phyloP scores from a whole-genome alignment of 1,140 invertebrate species.

The Euwallacea similis region DNA sequence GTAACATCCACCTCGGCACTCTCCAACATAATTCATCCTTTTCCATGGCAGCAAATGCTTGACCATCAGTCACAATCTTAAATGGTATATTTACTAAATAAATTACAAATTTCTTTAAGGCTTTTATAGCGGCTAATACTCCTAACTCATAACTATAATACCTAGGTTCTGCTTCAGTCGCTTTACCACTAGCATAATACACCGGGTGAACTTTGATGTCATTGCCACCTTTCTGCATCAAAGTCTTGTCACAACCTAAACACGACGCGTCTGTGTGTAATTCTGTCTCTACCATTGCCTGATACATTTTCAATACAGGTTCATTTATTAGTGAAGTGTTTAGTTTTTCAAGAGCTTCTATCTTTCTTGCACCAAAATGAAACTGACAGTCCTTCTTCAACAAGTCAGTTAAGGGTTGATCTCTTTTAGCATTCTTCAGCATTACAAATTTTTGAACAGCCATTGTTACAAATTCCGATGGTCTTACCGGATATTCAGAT shows the following conservation, averaged over 20 bases:
- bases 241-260: background rate
- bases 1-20: no score
- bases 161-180: constrained; percentile 7
- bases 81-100: constrained; percentile 57
- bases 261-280: background rate
- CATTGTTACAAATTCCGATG: no score
- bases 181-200: background rate
- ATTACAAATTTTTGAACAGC: no score
- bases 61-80: constrained; percentile 54
- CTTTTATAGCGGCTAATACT: constrained; percentile 57
- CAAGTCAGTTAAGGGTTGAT: background rate
- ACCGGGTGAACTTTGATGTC: background rate
- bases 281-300: background rate
- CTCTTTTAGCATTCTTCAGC: no score
- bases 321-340: background rate
- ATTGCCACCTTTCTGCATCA: background rate
- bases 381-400: background rate
- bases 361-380: background rate
- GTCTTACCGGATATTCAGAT: no score
- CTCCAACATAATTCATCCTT: no score
- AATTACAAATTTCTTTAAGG: constrained; percentile 56
- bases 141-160: constrained; percentile 53
- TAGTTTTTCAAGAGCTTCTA: background rate
- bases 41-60: no score
- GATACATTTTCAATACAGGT: background rate